Evolutionary conservation across 2,888 invertebrate species (phyloP), one percentile per base, ranked within the genome.

Genomic region (Artemia sinica): DNA sequence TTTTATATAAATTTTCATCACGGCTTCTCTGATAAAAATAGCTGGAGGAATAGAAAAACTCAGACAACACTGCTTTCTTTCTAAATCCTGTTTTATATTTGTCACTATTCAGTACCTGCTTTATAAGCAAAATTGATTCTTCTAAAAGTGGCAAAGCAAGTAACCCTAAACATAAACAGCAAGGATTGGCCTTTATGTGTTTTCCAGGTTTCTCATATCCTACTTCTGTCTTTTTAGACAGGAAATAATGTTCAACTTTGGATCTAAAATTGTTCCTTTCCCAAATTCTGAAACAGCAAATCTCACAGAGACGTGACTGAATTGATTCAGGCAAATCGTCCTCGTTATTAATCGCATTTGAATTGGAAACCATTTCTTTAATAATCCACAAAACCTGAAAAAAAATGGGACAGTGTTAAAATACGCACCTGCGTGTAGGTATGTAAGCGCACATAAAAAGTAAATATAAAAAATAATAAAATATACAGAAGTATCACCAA

Each of bases 131-230:
- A 18, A 58, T n/a, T 10, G 14, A 58, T 10, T 58, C 10, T n/a
- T n/a, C 63, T 28, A 58, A 9, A 58, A 58, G 14, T 10, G 63
- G 28, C n/a, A 28, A 11, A 18, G 63, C 8, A 68, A 91, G 81
- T 8, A 90, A 78, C 1, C 87, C 88, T 8, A 91, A 77, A 75
- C 91, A 91, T 67, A 84, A 82, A 0, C 82, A 77, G 74, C 91
- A 91, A 0, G 83, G 77, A 72, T 79, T 80, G 0, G 75, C 72
- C 71, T 84, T 83, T 8, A 76, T 74, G 71, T 79, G 79, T 75
- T 84, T 84, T 49, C 73, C 70, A 4, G 76, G 14, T 58, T 10
- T 28, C 1, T 28, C 63, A 10, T 58, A 1, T 18, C 63, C 14
- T n/a, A 58, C 63, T 10, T 9, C n/a, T 8, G 8, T 28, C 28